Percentiles rank a stretch among this genome's conserved stretches.
Evolutionary conservation across 2,888 invertebrate genomes (phyloP).

Genomic region (Eulithis testata): DNA sequence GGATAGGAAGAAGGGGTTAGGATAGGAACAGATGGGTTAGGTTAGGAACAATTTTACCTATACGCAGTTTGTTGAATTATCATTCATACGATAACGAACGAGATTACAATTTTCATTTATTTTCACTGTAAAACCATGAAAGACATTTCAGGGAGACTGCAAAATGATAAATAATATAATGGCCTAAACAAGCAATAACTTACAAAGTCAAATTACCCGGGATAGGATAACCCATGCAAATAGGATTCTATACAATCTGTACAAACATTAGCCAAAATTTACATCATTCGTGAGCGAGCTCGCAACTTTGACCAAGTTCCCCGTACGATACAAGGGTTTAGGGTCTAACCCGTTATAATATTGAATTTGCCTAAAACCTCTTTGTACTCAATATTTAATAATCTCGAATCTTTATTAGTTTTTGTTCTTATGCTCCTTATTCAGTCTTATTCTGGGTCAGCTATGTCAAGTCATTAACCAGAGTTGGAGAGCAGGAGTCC

Average conservation of each 20-base stretch:
- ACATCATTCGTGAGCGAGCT: slow-evolving; percentile 5
- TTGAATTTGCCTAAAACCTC: too few relatives aligned
- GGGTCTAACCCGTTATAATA: too few relatives aligned
- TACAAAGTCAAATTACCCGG: slow-evolving; percentile 9
- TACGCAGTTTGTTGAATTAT: neutral
- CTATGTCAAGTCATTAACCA: too few relatives aligned
- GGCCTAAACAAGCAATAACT: neutral
- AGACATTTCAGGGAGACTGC: neutral
- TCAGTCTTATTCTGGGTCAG: too few relatives aligned
- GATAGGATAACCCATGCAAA: slow-evolving; percentile 6
- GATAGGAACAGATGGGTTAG: slow-evolving; percentile 5
- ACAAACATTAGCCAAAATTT: slow-evolving; percentile 10
- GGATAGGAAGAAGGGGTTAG: slow-evolving; percentile 34
- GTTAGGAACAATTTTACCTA: neutral
- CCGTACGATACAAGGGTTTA: slow-evolving; percentile 3
- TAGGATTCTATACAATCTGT: slow-evolving; percentile 16
- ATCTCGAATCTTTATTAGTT: neutral
- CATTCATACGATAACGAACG: neutral
- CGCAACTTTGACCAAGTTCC: slow-evolving; percentile 1
- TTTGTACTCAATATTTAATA: too few relatives aligned
- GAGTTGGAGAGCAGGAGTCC: too few relatives aligned
- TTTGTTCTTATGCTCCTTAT: neutral
- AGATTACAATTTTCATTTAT: neutral
- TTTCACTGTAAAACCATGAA: neutral
- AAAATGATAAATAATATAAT: neutral